These are phyloP conservation scores for Indri indri DNA, from an alignment of 2,113 vertebrate genomes.

Conservation along the genomic window DNA sequence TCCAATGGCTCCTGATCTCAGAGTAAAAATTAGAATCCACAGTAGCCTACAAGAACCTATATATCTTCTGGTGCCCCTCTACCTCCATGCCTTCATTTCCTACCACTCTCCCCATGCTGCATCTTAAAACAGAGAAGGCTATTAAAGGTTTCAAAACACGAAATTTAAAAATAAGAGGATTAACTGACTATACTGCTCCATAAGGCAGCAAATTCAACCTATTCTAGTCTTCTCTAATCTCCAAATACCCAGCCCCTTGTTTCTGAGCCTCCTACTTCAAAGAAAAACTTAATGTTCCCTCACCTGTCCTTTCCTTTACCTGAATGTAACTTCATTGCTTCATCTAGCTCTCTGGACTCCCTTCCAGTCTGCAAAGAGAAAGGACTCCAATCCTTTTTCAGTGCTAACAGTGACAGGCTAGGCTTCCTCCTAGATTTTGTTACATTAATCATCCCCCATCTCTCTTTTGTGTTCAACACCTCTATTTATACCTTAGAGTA, in stretches of 20 bases:
- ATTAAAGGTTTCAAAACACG: no score
- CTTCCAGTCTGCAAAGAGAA: background rate
- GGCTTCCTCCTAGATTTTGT: background rate
- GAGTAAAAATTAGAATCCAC: background rate
- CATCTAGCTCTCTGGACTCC: background rate
- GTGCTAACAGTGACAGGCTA: background rate
- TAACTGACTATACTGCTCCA: slow-evolving; percentile 32
- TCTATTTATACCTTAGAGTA: background rate
- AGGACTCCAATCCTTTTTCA: background rate
- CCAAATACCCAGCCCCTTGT: background rate
- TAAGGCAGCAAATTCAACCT: slow-evolving; percentile 35
- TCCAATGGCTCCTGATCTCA: background rate
- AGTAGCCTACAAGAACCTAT: background rate
- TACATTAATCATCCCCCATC: background rate
- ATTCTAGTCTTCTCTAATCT: background rate
- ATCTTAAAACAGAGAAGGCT: no score
- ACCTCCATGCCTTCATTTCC: background rate
- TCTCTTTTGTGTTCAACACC: background rate
- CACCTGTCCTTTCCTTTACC: background rate
- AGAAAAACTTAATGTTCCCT: background rate
- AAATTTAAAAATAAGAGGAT: background rate
- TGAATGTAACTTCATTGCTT: background rate
- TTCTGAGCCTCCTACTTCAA: background rate
- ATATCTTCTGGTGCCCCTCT: background rate
- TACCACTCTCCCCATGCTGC: no score